phyloP scores from a whole-genome alignment of 2,113 vertebrate species.

The Alces alces region DNA sequence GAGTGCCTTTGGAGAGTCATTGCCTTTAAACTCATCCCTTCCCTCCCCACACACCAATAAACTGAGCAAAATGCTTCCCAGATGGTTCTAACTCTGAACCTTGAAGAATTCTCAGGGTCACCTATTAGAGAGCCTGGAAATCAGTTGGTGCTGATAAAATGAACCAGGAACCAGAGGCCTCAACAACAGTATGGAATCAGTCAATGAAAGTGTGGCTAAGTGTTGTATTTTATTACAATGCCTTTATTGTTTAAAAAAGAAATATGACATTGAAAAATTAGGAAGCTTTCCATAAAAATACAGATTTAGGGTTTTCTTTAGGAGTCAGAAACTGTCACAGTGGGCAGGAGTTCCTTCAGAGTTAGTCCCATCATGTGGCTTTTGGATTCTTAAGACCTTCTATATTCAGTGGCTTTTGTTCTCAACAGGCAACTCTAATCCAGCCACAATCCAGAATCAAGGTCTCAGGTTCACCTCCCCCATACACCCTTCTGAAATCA shows the following conservation, averaged over 20 bases:
- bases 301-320: background rate
- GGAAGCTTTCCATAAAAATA: background rate
- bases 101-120: background rate
- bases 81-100: background rate
- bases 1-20: background rate
- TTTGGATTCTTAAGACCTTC: background rate
- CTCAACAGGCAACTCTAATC: background rate
- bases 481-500: background rate
- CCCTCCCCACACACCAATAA: background rate
- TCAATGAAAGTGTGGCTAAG: background rate
- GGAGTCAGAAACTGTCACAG: background rate
- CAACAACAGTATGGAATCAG: background rate
- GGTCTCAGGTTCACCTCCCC: background rate
- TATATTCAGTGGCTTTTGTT: background rate
- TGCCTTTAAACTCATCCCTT: background rate
- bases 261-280: background rate
- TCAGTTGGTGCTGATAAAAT: background rate
- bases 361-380: background rate
- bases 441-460: background rate
- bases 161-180: background rate
- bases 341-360: background rate
- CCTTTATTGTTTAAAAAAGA: background rate
- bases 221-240: background rate
- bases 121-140: background rate
- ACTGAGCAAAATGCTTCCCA: slow-evolving; percentile 25